Conservation (phyloP, 2,888 invertebrate genomes). For the Hydrotaea diabolus region DNA sequence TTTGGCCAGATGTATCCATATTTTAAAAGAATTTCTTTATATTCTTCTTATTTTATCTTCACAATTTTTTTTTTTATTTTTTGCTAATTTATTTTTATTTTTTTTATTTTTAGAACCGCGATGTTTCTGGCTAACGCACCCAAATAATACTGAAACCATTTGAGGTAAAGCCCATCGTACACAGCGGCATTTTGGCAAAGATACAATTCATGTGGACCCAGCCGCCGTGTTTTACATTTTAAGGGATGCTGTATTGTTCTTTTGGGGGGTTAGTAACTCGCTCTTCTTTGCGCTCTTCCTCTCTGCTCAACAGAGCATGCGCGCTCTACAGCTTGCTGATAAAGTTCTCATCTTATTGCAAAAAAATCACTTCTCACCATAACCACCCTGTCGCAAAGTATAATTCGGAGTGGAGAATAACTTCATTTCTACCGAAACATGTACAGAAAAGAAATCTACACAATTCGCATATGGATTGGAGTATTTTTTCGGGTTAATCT, state of each 20-base stretch:
- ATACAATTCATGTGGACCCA: conserved; percentile 56
- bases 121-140: conserved; percentile 63
- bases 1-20: conserved; percentile 43
- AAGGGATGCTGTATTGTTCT: conserved; percentile 57
- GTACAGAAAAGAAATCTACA: not conserved
- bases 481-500: not conserved
- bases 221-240: conserved; percentile 33
- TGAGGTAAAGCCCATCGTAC: conserved; percentile 40
- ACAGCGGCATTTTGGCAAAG: conserved; percentile 51
- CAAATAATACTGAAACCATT: conserved; percentile 63
- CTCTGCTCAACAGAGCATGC: not conserved
- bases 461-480: not conserved
- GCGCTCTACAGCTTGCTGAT: not conserved
- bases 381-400: not conserved
- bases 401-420: too few relatives aligned
- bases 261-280: not conserved
- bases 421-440: too few relatives aligned
- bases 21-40: conserved; percentile 36
- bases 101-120: conserved; percentile 15
- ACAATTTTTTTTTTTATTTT: conserved; percentile 33
- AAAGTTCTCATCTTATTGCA: not conserved
- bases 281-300: not conserved
- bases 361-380: not conserved
- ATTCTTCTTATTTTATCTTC: conserved; percentile 39
- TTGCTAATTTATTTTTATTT: not conserved